Conservation (phyloP, 2,888 invertebrate species). For the Drosophila mettleri region DNA sequence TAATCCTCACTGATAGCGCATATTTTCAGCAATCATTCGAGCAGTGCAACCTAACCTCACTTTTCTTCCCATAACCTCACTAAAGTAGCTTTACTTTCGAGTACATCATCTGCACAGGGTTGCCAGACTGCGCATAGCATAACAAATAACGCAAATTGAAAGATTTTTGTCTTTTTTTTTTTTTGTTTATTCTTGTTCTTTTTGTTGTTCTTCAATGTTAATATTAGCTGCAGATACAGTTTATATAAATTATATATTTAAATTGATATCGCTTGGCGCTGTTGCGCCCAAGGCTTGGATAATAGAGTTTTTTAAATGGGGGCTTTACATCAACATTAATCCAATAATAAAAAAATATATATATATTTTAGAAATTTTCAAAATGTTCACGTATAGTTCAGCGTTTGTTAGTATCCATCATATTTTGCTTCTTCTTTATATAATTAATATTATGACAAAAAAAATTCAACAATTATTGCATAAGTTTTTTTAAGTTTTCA, state of each 20-base stretch:
- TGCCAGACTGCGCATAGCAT: neutral
- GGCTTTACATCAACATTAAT: neutral
- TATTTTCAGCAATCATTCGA: neutral
- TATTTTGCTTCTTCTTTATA: conserved; percentile 29
- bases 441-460: conserved; percentile 65
- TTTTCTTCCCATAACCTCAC: neutral
- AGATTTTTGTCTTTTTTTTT: neutral
- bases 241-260: conserved; percentile 33
- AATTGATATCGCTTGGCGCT: conserved; percentile 61
- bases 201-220: conserved; percentile 44
- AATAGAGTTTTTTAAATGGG: conserved; percentile 4
- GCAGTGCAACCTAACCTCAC: neutral
- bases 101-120: neutral
- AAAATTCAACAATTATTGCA: conserved; percentile 75
- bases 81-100: too few species aligned
- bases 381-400: conserved; percentile 26
- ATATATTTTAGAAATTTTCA: neutral
- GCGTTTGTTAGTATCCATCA: conserved; percentile 53
- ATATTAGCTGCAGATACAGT: conserved; percentile 56
- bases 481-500: conserved; percentile 66
- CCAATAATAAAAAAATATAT: neutral
- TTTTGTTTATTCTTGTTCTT: conserved; percentile 4
- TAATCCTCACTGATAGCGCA: neutral
- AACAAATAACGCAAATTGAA: neutral
- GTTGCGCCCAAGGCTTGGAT: conserved; percentile 40